Percentiles rank a stretch among this genome's conserved stretches.
Evolutionary conservation across 2,797 vertebrate genomes (phyloP).

Genomic region (Lutjanus argentimaculatus): DNA sequence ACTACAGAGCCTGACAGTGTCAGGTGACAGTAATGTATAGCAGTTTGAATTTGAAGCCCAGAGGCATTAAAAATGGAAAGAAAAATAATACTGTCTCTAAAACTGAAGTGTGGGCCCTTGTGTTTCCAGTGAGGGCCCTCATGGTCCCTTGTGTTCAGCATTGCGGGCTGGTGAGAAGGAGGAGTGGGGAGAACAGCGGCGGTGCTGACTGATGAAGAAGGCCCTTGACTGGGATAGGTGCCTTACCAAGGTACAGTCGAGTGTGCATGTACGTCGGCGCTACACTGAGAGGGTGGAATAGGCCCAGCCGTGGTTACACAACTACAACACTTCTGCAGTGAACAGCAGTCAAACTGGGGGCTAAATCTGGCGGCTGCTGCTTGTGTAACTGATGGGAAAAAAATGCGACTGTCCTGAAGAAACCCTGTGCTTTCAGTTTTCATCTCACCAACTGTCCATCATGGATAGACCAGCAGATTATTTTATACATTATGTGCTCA

Average conservation of each 20-base stretch:
- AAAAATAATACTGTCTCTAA: constrained; percentile 1
- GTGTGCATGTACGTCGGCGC: constrained; percentile 21
- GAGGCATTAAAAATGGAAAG: background rate
- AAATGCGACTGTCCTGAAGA: constrained; percentile 37
- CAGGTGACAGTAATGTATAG: background rate
- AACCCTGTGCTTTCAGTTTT: constrained; percentile 32
- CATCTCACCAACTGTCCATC: background rate
- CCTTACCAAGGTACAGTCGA: constrained; percentile 30
- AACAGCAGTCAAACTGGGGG: constrained; percentile 52
- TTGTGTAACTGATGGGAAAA: constrained; percentile 51
- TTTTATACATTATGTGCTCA: constrained; percentile 8
- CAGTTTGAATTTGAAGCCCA: constrained; percentile 2
- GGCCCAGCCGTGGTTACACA: constrained; percentile 58
- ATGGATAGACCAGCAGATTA: constrained; percentile 11
- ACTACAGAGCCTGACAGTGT: background rate
- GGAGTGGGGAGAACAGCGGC: constrained; percentile 20
- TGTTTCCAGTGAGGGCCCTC: constrained; percentile 34
- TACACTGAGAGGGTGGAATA: constrained; percentile 9
- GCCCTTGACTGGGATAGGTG: constrained; percentile 31
- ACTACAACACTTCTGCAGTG: constrained; percentile 47
- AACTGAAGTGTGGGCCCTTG: constrained; percentile 8
- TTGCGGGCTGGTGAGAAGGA: constrained; percentile 15
- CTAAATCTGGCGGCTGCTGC: constrained; percentile 52
- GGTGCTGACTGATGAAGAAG: constrained; percentile 26
- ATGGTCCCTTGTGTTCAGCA: constrained; percentile 4